These are phyloP conservation scores for Diadegma fenestrale DNA, from an alignment of 2,888 invertebrate genomes.

Conservation along the genomic window DNA sequence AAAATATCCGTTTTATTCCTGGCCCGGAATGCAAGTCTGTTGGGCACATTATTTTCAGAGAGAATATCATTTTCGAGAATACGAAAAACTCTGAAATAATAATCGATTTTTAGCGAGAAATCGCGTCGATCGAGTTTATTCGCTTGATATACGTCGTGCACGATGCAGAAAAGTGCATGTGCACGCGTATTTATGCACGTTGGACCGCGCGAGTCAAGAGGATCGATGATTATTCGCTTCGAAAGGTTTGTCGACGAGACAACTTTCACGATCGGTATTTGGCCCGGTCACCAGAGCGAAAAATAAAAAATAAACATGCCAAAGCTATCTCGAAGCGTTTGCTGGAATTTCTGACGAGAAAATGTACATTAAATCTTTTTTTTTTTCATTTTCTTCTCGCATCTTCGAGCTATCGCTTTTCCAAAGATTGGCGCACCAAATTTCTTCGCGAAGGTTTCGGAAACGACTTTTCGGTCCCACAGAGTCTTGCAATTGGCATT, in stretches of 20 bases:
- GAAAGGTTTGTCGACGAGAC: conserved; percentile 55
- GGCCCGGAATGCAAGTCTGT: neutral
- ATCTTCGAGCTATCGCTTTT: neutral
- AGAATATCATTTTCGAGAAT: neutral
- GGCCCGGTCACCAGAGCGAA: conserved; percentile 41
- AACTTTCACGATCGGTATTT: conserved; percentile 68
- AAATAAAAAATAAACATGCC: conserved; percentile 49
- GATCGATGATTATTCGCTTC: conserved; percentile 58
- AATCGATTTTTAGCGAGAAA: neutral
- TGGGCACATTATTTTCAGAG: neutral
- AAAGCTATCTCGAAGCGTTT: conserved; percentile 44
- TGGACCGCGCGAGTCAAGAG: conserved; percentile 49
- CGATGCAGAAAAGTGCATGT: neutral
- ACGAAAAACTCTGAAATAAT: neutral
- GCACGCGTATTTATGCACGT: conserved; percentile 10
- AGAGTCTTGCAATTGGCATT: too few species aligned
- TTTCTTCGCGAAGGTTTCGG: neutral
- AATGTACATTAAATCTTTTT: conserved; percentile 1
- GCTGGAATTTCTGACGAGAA: conserved; percentile 31
- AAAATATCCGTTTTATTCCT: neutral
- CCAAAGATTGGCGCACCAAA: neutral
- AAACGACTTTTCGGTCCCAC: neutral
- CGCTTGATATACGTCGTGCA: neutral
- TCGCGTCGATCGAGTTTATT: neutral
- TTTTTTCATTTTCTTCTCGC: conserved; percentile 10